Conservation (phyloP, 2,113 vertebrate genomes). For the Serilophus lunatus region DNA sequence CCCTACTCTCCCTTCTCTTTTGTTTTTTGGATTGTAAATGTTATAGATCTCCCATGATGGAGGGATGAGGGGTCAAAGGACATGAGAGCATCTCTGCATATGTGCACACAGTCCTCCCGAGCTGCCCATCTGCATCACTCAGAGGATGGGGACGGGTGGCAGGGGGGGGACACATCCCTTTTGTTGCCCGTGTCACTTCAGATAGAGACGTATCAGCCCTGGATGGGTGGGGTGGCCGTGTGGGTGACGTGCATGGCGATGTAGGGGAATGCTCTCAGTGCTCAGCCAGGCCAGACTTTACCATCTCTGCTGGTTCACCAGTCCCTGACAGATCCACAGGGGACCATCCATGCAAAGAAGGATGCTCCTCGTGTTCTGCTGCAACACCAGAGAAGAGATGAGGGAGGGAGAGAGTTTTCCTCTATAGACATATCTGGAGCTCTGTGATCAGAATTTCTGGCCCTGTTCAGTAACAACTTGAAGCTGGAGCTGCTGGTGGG, state of each 20-base stretch:
- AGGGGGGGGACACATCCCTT: not conserved
- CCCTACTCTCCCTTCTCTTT: slow-evolving; percentile 68
- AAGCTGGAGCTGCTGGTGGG: rapidly evolving
- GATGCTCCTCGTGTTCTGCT: rapidly evolving
- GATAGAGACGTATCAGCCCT: slow-evolving; percentile 18
- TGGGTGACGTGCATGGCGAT: rapidly evolving
- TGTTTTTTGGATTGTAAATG: slow-evolving; percentile 82
- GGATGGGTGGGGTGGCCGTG: not conserved
- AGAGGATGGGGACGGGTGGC: not conserved
- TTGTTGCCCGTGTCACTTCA: slow-evolving; percentile 35
- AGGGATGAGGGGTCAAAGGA: slow-evolving; percentile 76
- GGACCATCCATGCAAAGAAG: not conserved
- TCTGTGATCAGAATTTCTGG: not conserved
- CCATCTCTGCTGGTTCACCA: not conserved
- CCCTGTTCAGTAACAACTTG: not conserved
- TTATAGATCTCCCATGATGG: slow-evolving; percentile 81
- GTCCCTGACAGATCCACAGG: not conserved
- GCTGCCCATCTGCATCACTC: slow-evolving; percentile 47
- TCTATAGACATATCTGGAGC: not conserved
- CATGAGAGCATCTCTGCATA: slow-evolving; percentile 61
- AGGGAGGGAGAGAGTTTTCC: not conserved
- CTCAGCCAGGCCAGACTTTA: not conserved
- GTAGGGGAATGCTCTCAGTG: not conserved
- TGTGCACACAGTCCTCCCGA: slow-evolving; percentile 15
- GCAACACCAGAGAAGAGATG: rapidly evolving